Conservation (phyloP, 2,797 vertebrate species). For the Chloroceryle amazona region DNA sequence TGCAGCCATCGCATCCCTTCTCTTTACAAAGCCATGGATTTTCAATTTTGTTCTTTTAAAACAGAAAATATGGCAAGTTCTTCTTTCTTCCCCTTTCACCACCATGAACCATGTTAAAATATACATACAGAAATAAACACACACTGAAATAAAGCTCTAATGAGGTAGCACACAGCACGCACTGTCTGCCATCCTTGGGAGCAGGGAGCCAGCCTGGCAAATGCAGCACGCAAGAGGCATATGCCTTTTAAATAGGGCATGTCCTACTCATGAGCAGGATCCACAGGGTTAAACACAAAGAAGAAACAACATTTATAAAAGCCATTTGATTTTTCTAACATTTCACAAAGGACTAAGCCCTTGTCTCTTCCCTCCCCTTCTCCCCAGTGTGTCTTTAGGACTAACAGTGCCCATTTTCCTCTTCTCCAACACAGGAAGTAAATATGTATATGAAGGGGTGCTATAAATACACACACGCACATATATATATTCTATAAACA, state of each 20-base stretch:
- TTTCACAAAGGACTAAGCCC: background rate
- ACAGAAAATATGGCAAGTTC: background rate
- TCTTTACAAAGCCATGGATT: background rate
- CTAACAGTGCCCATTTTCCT: background rate
- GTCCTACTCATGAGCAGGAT: background rate
- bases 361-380: background rate
- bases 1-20: background rate
- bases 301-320: background rate
- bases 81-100: background rate
- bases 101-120: background rate
- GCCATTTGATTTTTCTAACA: background rate
- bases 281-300: background rate
- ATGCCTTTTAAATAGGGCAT: background rate
- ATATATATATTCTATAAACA: background rate
- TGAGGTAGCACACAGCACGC: background rate
- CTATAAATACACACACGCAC: slow-evolving; percentile 21
- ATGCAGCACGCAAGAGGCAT: background rate
- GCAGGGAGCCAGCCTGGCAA: background rate
- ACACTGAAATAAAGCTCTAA: background rate
- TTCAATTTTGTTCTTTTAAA: background rate
- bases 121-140: background rate
- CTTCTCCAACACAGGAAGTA: background rate
- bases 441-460: background rate
- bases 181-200: background rate
- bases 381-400: background rate